phyloP scores from a whole-genome alignment of 2,797 vertebrate genomes.

The Picus viridis region DNA sequence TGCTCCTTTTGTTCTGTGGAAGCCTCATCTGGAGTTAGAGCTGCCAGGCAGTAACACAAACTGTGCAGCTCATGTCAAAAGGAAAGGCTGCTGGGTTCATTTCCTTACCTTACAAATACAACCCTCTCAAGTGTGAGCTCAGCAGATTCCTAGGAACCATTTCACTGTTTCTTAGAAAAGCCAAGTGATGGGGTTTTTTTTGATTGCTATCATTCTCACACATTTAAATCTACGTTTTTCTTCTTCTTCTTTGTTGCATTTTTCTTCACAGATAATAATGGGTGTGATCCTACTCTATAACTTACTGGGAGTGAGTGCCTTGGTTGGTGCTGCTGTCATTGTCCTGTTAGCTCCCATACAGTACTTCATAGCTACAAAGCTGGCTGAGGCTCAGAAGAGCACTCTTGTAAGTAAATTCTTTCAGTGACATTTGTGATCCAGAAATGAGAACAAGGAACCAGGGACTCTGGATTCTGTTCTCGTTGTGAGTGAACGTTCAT shows the following conservation, averaged over 20 bases:
- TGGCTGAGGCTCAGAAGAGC: slow-evolving; percentile 95
- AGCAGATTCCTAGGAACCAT: neutral
- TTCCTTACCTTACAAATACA: slow-evolving; percentile 31
- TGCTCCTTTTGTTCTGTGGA: neutral
- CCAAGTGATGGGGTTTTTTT: neutral
- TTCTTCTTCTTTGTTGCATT: neutral
- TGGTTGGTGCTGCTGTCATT: slow-evolving; percentile 93
- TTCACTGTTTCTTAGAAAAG: neutral
- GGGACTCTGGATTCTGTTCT: neutral
- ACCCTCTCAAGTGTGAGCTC: neutral
- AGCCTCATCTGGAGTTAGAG: neutral
- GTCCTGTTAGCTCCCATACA: slow-evolving; percentile 93
- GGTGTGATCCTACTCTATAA: slow-evolving; percentile 94
- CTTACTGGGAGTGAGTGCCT: slow-evolving; percentile 86
- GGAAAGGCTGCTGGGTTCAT: slow-evolving; percentile 18
- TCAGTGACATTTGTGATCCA: neutral
- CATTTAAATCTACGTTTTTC: neutral
- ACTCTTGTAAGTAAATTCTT: slow-evolving; percentile 86
- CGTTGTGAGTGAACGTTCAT: neutral
- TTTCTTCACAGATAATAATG: slow-evolving; percentile 90
- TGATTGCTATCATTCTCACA: neutral
- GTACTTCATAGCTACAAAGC: slow-evolving; percentile 95
- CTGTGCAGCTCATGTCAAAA: neutral
- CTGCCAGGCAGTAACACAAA: slow-evolving; percentile 1
- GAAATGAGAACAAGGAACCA: neutral